Base-by-base conservation (phyloP, 2,888 invertebrate species). In the Cephus nigrinus region DNA sequence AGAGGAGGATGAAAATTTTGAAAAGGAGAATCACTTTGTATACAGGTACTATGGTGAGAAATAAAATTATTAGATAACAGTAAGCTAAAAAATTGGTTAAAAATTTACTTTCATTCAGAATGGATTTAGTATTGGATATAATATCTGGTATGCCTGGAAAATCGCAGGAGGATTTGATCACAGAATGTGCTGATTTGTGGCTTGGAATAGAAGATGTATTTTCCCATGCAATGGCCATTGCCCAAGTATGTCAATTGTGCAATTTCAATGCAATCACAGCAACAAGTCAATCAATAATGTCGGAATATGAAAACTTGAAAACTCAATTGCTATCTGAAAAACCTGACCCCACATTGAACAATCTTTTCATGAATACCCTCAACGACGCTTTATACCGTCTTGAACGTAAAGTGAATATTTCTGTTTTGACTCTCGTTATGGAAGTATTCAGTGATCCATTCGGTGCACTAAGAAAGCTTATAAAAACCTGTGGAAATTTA, bases 391-490 rank as follows among this genome's bases (percentile, higher is more conserved):
- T 95, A 1, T 94, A 95, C 88, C 92, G 93, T 12, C 87, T 95
- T 74, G 95, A 95, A 88, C 93, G 94, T 4, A 94, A 94, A 87
- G 94, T 95, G 11, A 95, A 95, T 84, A 93, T 93, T 15, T 94
- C 95, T 3, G 92, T 95, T 76, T 88, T 95, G 33, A 93, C 93
- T 68, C 88, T 95, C 73, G 92, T 94, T 4, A 90, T 93, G 85
- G 92, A 93, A 82, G 92, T 92, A 5, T 91, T 91, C 75, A 88
- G 89, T 81, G 88, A 91, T 82, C 88, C 90, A 69, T 89, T 88
- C 73, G 81, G 80, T 30, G 85, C 90, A 2, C 80, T 92, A n/a
- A 90, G 86, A 77, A 90, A 88, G 75, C 85, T 92, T 2, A 85
- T 92, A 3, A 89, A 89, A 78, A 87, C 85, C 5, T 92, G 91